These are phyloP conservation scores for Drosophila malerkotliana DNA, from an alignment of 1,140 invertebrate species.

Conservation along the genomic window DNA sequence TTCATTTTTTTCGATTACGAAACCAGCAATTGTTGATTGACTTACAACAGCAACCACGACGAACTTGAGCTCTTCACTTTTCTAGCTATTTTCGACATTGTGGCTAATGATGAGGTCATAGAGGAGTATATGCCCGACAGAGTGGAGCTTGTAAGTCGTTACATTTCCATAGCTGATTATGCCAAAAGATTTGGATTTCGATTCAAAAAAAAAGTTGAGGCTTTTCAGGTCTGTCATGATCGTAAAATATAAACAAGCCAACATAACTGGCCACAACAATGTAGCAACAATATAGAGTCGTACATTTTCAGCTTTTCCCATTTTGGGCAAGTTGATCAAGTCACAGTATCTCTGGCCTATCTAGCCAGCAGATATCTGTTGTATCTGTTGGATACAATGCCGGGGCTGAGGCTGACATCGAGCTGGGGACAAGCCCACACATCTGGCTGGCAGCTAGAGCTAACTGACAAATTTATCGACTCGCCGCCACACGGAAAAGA, in stretches of 20 bases:
- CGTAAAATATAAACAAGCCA: conserved; percentile 20
- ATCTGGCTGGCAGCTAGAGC: conserved; percentile 31
- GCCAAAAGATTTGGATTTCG: conserved; percentile 27
- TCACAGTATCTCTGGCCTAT: conserved; percentile 21
- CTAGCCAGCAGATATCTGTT: conserved; percentile 5
- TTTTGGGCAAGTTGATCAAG: conserved; percentile 49
- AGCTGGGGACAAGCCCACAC: conserved; percentile 48
- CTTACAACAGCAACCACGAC: conserved; percentile 42
- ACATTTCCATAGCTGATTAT: conserved; percentile 48
- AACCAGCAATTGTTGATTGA: conserved; percentile 74
- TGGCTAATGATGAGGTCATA: conserved; percentile 65
- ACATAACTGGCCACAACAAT: not conserved
- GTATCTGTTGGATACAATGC: conserved; percentile 63
- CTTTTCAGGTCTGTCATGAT: conserved; percentile 9
- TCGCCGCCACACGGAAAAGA: conserved; percentile 74
- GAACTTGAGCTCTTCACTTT: conserved; percentile 59
- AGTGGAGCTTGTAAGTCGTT: conserved; percentile 34
- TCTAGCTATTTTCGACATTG: conserved; percentile 42
- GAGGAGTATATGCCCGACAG: conserved; percentile 11
- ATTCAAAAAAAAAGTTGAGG: not conserved
- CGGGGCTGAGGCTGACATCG: conserved; percentile 28
- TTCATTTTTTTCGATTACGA: conserved; percentile 56
- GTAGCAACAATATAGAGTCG: conserved; percentile 4
- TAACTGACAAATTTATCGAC: conserved; percentile 71
- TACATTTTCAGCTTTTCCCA: conserved; percentile 38